Base-by-base conservation (phyloP, 2,888 invertebrate genomes). In the Boloria selene region DNA sequence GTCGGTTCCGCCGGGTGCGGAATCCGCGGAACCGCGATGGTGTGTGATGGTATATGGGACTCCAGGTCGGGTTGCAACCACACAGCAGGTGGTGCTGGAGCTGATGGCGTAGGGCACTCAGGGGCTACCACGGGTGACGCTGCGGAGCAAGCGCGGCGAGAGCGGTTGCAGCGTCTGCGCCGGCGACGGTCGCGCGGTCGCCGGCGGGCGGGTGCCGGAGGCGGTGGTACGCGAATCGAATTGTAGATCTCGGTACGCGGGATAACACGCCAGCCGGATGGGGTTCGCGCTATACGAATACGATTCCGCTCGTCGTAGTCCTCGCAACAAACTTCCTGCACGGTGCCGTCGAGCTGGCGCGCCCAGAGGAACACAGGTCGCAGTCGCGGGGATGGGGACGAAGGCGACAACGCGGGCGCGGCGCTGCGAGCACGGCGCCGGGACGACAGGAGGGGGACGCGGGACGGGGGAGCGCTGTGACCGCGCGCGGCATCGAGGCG, bases 361-460 rank as follows among this genome's bases (percentile, higher is more conserved):
- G 96, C 96, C 96, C 97, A 97, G 75, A 97, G 93, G 87, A 97
- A 97, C 73, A 97, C 95, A 74, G 97, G 97, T 81, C 96, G 96
- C 75, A 96, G 95, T 68, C 95, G 94, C 76, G 95, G 93, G 86
- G 75, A 73, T 74, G 77, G 70, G 77, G 91, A 89, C 87, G 74
- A 94, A 72, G 93, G 93, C 71, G 94, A 93, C 77, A 88, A 90
- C 74, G 87, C 92, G 91, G 84, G 82, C 77, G 77, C 82, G 78
- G 77, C 77, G 70, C 81, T 75, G 81, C 80, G 79, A 82, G 83
- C 77, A 78, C 82, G 74, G 79, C 81, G 75, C 80, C 81, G 85
- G 70, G 84, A 95, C 94, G 65, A 95, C 94, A 93, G 70, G 94
- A 93, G 70, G 75, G 72, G 73, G 88, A 92, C 74, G 89, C 77